A percentile compares a stretch with the other conserved stretches of the same genome.
Conservation (phyloP, 2,113 vertebrate species). For the Desmodus rotundus region DNA sequence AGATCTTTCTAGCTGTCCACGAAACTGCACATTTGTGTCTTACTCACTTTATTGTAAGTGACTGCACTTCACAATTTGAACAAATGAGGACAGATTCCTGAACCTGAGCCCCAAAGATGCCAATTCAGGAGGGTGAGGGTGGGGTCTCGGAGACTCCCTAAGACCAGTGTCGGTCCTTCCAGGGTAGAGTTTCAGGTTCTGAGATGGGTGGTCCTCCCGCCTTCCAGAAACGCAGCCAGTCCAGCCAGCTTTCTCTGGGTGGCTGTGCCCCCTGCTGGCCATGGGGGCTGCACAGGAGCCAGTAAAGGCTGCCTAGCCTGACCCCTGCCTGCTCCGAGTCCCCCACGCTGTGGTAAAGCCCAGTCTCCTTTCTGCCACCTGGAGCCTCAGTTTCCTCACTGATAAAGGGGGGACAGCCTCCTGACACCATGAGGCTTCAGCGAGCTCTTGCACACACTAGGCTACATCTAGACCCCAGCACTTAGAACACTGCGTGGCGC, state of each 20-base stretch:
- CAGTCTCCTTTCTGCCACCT: not conserved
- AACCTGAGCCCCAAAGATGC: not conserved
- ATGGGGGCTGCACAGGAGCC: not conserved
- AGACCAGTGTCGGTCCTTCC: not conserved
- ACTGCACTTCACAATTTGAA: not conserved
- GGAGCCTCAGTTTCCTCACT: not conserved
- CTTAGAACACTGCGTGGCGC: not conserved
- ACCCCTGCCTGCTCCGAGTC: rapidly evolving
- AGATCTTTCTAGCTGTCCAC: not conserved
- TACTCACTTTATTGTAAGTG: not conserved
- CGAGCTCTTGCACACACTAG: not conserved
- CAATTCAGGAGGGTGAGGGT: not conserved
- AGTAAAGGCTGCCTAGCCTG: not conserved
- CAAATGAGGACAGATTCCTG: not conserved
- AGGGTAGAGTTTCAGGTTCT: not conserved
- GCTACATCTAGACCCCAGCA: not conserved
- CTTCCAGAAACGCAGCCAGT: not conserved
- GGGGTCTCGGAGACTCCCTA: not conserved
- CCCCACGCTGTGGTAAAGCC: rapidly evolving
- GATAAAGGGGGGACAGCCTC: not conserved
- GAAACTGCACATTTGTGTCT: not conserved
- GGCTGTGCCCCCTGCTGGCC: constrained; percentile 60
- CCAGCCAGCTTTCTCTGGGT: not conserved
- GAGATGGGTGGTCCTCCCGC: not conserved
- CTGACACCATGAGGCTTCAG: not conserved